A percentile compares a stretch with the other conserved stretches of the same genome.
These are phyloP conservation scores for Bos indicus DNA, from an alignment of 2,113 vertebrate genomes.

Conservation along the genomic window DNA sequence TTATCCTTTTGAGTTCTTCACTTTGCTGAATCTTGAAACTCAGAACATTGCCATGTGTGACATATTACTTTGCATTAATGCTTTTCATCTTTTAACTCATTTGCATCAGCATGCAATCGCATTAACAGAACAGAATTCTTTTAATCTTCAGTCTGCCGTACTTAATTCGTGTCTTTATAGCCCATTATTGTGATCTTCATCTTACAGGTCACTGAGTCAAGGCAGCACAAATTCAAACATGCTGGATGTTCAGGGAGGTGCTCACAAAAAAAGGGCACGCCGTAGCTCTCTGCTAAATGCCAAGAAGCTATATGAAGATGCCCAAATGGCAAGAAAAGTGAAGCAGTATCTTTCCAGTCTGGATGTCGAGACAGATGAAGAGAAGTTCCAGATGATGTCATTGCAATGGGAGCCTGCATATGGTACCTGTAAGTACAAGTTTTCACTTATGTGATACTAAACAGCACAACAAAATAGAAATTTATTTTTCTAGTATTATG, in stretches of 20 bases:
- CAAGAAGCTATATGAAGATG: conserved; percentile 98
- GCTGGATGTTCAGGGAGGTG: conserved; percentile 93
- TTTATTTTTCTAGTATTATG: not conserved
- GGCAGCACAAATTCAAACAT: conserved; percentile 98
- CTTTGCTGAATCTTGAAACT: conserved; percentile 45
- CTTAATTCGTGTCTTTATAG: not conserved
- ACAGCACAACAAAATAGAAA: not conserved
- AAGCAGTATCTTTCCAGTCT: conserved; percentile 96
- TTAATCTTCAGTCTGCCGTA: conserved; percentile 61
- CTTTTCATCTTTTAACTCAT: conserved; percentile 83
- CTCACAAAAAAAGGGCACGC: conserved; percentile 93
- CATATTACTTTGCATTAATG: conserved; percentile 75
- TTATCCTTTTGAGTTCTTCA: conserved; percentile 46
- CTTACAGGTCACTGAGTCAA: conserved; percentile 93
- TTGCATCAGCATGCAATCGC: conserved; percentile 83
- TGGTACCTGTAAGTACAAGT: conserved; percentile 89
- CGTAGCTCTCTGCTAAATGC: conserved; percentile 96
- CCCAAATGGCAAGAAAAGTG: conserved; percentile 97
- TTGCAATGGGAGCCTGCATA: conserved; percentile 94
- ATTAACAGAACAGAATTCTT: conserved; percentile 80
- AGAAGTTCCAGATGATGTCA: conserved; percentile 93
- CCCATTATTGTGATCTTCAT: conserved; percentile 32
- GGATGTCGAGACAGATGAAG: conserved; percentile 91
- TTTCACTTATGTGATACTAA: not conserved
- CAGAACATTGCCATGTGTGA: conserved; percentile 55